phyloP scores from a whole-genome alignment of 2,797 vertebrate genomes.

The Aotus griseimembra region DNA sequence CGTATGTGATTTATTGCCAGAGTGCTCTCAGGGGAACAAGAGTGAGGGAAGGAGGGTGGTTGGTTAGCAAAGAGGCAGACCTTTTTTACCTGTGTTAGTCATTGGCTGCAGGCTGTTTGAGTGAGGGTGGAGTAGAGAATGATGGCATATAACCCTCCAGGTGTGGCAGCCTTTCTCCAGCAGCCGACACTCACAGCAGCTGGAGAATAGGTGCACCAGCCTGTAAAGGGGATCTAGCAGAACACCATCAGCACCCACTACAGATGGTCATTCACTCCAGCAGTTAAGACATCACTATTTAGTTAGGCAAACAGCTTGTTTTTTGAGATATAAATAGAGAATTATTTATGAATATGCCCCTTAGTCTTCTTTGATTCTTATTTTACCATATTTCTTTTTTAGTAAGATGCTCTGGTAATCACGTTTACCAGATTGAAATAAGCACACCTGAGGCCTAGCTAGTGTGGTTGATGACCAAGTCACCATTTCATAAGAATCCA shows the following conservation, averaged over 20 bases:
- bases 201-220: background rate
- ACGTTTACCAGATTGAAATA: background rate
- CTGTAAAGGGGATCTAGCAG: background rate
- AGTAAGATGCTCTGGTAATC: background rate
- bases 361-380: background rate
- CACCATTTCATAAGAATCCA: background rate
- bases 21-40: background rate
- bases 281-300: background rate
- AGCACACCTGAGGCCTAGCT: background rate
- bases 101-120: background rate
- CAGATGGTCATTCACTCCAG: background rate
- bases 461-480: background rate
- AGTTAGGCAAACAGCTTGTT: background rate
- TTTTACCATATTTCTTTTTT: background rate
- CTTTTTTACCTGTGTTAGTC: background rate
- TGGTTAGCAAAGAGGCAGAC: background rate
- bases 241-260: background rate
- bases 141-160: background rate
- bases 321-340: background rate
- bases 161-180: background rate
- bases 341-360: background rate
- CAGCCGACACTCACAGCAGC: background rate
- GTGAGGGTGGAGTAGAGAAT: background rate
- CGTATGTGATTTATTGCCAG: background rate
- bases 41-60: background rate